A percentile compares a stretch with the other conserved stretches of the same genome.
These are phyloP conservation scores for Platygyra sinensis DNA, from an alignment of 64 coral and sea anemone species.

Conservation along the genomic window DNA sequence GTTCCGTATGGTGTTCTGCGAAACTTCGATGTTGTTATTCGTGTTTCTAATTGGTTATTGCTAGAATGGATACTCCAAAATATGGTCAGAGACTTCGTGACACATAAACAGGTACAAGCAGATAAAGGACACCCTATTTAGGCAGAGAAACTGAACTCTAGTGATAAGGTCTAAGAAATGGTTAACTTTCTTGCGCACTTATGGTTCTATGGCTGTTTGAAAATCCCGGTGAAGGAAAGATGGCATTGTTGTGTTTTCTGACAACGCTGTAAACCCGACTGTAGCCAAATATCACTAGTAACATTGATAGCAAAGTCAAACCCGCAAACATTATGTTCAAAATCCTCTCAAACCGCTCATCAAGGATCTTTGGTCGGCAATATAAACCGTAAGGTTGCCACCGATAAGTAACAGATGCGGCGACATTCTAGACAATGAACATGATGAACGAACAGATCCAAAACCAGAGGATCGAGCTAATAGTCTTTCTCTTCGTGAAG, in stretches of 20 bases:
- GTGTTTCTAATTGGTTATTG: too few relatives aligned
- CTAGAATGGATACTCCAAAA: too few relatives aligned
- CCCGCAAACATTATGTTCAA: not conserved
- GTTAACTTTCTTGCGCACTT: not conserved
- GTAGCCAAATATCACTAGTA: not conserved
- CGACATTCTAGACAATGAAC: not conserved
- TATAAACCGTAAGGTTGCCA: not conserved
- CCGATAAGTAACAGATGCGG: not conserved
- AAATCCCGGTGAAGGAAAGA: not conserved
- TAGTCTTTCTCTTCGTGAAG: conserved; percentile 23
- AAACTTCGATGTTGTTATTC: too few relatives aligned
- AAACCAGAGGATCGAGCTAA: not conserved
- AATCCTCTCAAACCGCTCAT: not conserved
- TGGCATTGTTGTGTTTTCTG: not conserved
- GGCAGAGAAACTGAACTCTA: too few relatives aligned
- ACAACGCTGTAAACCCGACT: not conserved
- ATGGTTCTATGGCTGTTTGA: not conserved
- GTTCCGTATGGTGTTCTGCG: too few relatives aligned
- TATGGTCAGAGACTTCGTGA: too few relatives aligned
- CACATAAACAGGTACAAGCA: too few relatives aligned
- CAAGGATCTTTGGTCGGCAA: not conserved
- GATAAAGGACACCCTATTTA: too few relatives aligned
- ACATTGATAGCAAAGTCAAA: not conserved
- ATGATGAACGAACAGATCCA: conserved; percentile 10
- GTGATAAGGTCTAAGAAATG: too few relatives aligned